Percentiles rank a stretch among this genome's conserved stretches.
Conservation (phyloP, 2,797 vertebrate genomes). For the Melanotaenia pygmaea region DNA sequence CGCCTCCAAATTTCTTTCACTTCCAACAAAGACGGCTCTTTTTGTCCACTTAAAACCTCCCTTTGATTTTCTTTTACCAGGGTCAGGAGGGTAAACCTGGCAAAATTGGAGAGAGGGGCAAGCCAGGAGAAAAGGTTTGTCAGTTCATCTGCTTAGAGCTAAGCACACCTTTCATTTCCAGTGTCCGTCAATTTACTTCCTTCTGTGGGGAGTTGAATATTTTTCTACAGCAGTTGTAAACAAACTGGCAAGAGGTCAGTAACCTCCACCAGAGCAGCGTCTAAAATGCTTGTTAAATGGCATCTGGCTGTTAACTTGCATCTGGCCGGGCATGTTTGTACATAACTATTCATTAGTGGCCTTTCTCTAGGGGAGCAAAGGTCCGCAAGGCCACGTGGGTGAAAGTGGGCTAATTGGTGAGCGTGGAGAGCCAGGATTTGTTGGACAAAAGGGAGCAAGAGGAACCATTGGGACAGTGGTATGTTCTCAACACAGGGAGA, state of each 20-base stretch:
- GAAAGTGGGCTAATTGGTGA: conserved; percentile 88
- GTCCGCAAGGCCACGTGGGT: conserved; percentile 91
- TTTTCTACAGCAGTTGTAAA: conserved; percentile 34
- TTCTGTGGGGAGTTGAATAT: conserved; percentile 17
- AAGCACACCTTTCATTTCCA: conserved; percentile 21
- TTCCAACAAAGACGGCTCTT: conserved; percentile 29
- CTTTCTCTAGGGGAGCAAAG: conserved; percentile 89
- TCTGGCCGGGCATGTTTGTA: conserved; percentile 7
- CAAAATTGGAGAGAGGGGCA: conserved; percentile 90
- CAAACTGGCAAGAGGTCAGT: conserved; percentile 14
- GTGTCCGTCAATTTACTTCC: conserved; percentile 32
- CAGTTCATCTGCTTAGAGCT: conserved; percentile 24
- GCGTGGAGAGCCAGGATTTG: conserved; percentile 85
- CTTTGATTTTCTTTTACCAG: conserved; percentile 74
- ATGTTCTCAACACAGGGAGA: conserved; percentile 40
- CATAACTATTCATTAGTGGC: conserved; percentile 30
- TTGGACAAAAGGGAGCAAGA: conserved; percentile 92
- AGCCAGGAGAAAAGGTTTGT: conserved; percentile 90
- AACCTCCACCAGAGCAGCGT: conserved; percentile 5
- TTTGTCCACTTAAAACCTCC: conserved; percentile 35
- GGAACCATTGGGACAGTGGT: conserved; percentile 93
- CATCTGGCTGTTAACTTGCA: neutral
- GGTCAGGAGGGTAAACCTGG: conserved; percentile 95
- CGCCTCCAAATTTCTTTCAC: conserved; percentile 27
- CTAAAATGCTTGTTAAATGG: conserved; percentile 26